Percentiles rank a stretch among this genome's conserved stretches.
Conservation (phyloP, 2,888 invertebrate species). For the Cheilosia variabilis region DNA sequence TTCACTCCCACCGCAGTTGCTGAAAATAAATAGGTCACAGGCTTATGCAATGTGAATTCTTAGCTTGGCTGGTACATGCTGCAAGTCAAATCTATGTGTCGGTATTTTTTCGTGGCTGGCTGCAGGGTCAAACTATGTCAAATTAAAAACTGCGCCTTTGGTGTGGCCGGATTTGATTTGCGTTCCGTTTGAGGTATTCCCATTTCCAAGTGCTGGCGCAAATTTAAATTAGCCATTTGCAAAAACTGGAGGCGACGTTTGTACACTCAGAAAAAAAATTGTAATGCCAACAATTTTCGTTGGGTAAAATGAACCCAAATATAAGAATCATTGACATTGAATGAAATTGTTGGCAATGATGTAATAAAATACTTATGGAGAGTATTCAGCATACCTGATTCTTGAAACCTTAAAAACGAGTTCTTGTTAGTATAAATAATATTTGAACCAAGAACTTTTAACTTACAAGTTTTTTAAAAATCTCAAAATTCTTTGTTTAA, state of each 20-base stretch:
- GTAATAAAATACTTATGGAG: no score
- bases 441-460: no score
- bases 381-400: no score
- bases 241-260: not conserved
- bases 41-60: constrained; percentile 49
- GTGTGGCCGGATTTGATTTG: not conserved
- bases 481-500: no score
- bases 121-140: constrained; percentile 18
- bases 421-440: no score
- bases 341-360: no score
- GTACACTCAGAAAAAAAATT: no score
- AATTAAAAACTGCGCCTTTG: constrained; percentile 9
- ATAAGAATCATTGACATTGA: no score
- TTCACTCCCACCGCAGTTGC: constrained; percentile 28
- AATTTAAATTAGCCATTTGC: not conserved
- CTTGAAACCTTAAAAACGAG: no score
- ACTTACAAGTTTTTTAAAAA: no score
- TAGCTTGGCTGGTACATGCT: not conserved
- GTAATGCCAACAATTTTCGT: no score
- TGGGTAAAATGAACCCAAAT: no score
- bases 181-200: constrained; percentile 7
- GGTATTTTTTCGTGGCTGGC: not conserved
- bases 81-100: not conserved
- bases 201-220: not conserved
- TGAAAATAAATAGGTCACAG: constrained; percentile 41